Base-by-base conservation (phyloP, 2,888 invertebrate genomes). In the Scaptomyza tumidula region DNA sequence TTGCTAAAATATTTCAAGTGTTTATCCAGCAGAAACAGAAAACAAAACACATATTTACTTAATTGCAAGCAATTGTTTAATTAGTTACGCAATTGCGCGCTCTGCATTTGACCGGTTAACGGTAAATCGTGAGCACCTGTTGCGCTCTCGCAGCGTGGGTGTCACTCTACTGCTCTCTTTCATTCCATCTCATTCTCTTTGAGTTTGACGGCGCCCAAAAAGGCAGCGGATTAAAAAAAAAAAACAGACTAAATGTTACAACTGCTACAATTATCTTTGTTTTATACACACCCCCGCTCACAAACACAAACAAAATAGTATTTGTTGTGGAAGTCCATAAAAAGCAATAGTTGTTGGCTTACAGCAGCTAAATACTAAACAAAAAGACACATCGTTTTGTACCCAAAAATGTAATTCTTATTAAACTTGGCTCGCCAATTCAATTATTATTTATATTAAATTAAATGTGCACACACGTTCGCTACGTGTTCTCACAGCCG, bases 11-110 rank as follows among this genome's bases (percentile, higher is more conserved):
- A 80, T 82, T 82, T 64, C 49, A 64, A 70, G 45, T 71, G 67
- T 79, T 85, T 85, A 56, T 53, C 48, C 57, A 74, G 55, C 58
- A 39, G 53, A 72, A 53, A 45, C 58, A 53, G 31, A 53, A 56
- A 31, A 44, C 29, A 43, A 11, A 55, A 46, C 44, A 45, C 43
- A 54, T 66, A 62, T 87, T 83, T 67, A 66, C 58, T 88, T 86
- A 77, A 84, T 84, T 86, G 72, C 66, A 52, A 61, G 16, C 73
- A 86, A 88, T 86, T 86, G 85, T 84, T 88, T 86, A 88, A 86
- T 86, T 88, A 74, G 73, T 88, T 89, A 77, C 84, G 89, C 78
- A 89, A 87, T 80, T 43, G 72, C 49, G 46, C 45, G 33, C 39
- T 61, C 58, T 63, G 52, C 50, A 66, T 71, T 76, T 69, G 37